Evolutionary conservation across 2,113 vertebrate genomes (phyloP).

Genomic region (Illadopsis cleaveri): DNA sequence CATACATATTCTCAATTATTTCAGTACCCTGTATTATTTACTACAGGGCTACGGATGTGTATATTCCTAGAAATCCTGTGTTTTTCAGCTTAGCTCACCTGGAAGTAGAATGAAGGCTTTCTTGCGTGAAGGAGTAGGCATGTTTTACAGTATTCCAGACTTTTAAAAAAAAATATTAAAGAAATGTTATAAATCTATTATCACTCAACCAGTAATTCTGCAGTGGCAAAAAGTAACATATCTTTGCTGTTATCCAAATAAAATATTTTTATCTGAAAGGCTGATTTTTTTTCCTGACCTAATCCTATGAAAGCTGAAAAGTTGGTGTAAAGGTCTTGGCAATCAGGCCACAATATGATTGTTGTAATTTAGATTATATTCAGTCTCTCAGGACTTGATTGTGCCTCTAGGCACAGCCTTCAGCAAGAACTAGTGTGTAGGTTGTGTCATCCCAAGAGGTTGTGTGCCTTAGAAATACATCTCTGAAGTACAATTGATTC

Average conservation of each 20-base stretch:
- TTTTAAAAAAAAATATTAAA: background rate
- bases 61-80: background rate
- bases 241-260: background rate
- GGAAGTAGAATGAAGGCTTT: background rate
- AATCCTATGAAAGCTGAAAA: background rate
- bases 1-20: background rate
- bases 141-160: background rate
- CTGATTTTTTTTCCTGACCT: background rate
- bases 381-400: background rate
- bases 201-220: background rate
- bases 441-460: background rate
- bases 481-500: background rate
- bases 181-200: background rate
- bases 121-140: background rate
- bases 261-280: background rate
- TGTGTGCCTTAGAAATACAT: background rate
- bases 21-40: background rate
- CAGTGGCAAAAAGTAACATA: background rate
- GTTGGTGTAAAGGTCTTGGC: background rate
- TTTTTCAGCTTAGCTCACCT: background rate
- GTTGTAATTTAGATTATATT: background rate
- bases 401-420: constrained; percentile 10
- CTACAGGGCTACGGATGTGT: background rate
- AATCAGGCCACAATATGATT: background rate
- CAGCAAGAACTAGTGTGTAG: constrained; percentile 6